Base-by-base conservation (phyloP, 2,113 vertebrate species). In the Cathartes aura region DNA sequence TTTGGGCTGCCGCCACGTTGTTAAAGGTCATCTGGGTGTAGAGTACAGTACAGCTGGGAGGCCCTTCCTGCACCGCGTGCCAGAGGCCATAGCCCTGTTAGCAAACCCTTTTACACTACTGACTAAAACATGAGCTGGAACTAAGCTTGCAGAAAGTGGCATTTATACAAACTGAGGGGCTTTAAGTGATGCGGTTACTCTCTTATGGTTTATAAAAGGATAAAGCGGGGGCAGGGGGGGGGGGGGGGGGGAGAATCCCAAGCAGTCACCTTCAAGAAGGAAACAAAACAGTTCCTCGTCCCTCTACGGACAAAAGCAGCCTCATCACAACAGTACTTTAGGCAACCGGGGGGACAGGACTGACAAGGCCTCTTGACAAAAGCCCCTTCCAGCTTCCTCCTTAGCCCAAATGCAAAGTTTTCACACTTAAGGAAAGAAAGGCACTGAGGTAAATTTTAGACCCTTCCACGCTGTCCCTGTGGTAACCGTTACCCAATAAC, bases 371-470 rank as follows among this genome's bases (percentile, higher is more conserved):
- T 55, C 84, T 22, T 16, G 8, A 16, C 75, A 59, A 60, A 42
- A 89, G 81, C 58, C 82, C 85, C 59, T 87, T 91, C 80, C 81
- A 86, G 9, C 56, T 45, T 89, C 89, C 52, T 87, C 64, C 68
- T 91, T 32, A 79, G 64, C 94, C 86, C 91, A 60, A 82, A 86
- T 3, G 27, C 70, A 74, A 76, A 58, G 20, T 47, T 94, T 55
- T 84, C 66, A 94, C 36, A 24, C 94, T 97, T 93, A 3, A 56
- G 26, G 43, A 18, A 11, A 45, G 91, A 97, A 98, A 98, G 98
- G 98, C 98, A 98, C 98, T 98, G 97, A 97, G 97, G 98, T 98
- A 96, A 82, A 93, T 92, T 93, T 87, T 48, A 34, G 68, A 71
- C 48, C 91, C 60, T 24, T 81, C 78, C 53, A 59, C 4, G 1